phyloP scores from a whole-genome alignment of 2,888 invertebrate species.

The Caradrina clavipalpis region DNA sequence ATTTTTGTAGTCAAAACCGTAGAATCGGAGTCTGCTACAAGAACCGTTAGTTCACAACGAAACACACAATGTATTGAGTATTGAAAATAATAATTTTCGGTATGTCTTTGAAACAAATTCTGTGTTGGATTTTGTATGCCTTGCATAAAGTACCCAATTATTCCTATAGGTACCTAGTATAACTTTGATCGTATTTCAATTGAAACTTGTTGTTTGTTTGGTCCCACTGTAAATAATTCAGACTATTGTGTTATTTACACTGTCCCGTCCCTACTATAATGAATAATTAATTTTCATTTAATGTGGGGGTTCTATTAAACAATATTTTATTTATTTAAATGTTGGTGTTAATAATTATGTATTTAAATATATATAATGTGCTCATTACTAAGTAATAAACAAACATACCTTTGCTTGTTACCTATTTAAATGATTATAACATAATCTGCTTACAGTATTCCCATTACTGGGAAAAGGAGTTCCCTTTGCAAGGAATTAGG shows the following conservation, averaged over 20 bases:
- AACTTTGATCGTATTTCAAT: neutral
- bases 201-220: constrained; percentile 1
- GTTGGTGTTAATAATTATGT: neutral
- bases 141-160: neutral
- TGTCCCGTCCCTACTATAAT: neutral
- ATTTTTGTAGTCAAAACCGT: too few species aligned
- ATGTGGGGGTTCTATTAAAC: neutral
- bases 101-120: too few species aligned
- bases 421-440: too few species aligned
- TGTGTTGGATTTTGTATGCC: too few species aligned
- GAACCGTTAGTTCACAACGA: too few species aligned
- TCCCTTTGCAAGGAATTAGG: too few species aligned
- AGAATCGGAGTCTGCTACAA: too few species aligned
- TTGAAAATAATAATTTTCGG: too few species aligned
- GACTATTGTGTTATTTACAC: constrained; percentile 33
- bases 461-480: too few species aligned
- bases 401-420: too few species aligned
- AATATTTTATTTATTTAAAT: neutral
- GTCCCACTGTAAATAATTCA: constrained; percentile 18
- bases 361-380: neutral
- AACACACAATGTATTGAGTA: too few species aligned
- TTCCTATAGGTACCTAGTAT: neutral
- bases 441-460: too few species aligned
- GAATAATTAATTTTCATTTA: constrained; percentile 31
- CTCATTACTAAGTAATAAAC: neutral